Evolutionary conservation across 2,797 vertebrate species (phyloP).

Genomic region (Pseudomugil gertrudae): DNA sequence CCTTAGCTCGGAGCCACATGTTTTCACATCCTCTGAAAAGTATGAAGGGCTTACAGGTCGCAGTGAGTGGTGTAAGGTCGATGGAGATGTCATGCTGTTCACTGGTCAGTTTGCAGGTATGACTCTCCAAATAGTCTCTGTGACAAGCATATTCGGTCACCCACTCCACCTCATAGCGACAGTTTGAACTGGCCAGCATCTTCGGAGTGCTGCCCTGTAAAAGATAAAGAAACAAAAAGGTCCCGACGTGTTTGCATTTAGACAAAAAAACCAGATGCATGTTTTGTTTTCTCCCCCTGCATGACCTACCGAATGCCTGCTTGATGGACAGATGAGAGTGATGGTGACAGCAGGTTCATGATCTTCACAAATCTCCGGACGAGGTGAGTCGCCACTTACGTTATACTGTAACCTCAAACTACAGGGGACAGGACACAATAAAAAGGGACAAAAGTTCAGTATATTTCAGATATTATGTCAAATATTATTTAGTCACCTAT

Average conservation of each 20-base stretch:
- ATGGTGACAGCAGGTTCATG: constrained; percentile 89
- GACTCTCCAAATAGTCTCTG: constrained; percentile 92
- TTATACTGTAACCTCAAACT: constrained; percentile 89
- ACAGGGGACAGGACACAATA: neutral
- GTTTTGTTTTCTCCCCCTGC: no score
- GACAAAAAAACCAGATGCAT: neutral
- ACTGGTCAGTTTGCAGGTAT: constrained; percentile 83
- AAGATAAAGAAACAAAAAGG: neutral
- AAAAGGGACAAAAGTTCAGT: no score
- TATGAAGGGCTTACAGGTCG: constrained; percentile 30
- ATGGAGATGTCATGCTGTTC: constrained; percentile 89
- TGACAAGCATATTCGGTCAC: constrained; percentile 96
- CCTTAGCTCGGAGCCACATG: no score
- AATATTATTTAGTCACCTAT: no score
- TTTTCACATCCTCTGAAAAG: no score
- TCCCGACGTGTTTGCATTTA: neutral
- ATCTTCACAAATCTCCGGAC: constrained; percentile 82
- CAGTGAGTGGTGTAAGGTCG: constrained; percentile 85
- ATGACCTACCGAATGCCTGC: constrained; percentile 83
- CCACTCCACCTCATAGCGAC: constrained; percentile 94
- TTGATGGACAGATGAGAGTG: constrained; percentile 91
- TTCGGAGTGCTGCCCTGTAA: constrained; percentile 87
- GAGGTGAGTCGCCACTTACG: constrained; percentile 25
- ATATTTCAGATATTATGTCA: no score
- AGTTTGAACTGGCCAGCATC: constrained; percentile 88